A percentile compares a stretch with the other conserved stretches of the same genome.
phyloP scores from a whole-genome alignment of 2,113 vertebrate genomes.

The Pterophyllum scalare region DNA sequence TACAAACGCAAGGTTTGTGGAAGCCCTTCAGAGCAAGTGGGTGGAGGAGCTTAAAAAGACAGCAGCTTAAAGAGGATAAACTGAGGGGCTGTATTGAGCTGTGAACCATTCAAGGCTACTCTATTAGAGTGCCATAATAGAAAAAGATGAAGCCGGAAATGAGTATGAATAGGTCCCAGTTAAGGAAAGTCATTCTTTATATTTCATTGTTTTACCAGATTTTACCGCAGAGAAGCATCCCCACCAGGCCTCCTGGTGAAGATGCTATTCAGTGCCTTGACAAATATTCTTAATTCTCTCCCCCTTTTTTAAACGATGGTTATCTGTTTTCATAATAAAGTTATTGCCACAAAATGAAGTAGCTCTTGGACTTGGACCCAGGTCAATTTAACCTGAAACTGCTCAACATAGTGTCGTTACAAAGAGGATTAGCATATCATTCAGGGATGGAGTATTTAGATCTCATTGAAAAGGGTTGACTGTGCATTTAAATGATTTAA shows the following conservation, averaged over 20 bases:
- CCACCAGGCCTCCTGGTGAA: conserved; percentile 18
- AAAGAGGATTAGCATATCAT: neutral
- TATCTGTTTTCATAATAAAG: neutral
- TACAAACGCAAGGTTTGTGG: neutral
- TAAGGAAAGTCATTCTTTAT: neutral
- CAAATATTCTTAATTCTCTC: neutral
- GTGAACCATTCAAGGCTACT: neutral
- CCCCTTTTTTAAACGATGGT: neutral
- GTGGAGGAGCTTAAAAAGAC: neutral
- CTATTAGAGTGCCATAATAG: neutral
- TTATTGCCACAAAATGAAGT: neutral
- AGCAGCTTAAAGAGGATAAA: neutral
- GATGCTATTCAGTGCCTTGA: conserved; percentile 61
- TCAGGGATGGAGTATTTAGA: neutral
- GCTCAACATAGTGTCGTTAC: neutral
- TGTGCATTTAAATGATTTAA: neutral
- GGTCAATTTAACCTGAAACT: neutral
- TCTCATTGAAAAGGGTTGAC: neutral
- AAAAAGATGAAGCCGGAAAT: conserved; percentile 6
- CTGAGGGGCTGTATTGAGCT: neutral
- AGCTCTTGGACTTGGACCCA: neutral
- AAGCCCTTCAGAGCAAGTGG: neutral
- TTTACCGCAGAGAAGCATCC: conserved; percentile 26
- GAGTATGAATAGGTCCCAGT: neutral
- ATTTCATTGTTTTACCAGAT: neutral